Base-by-base conservation (phyloP, 1,140 invertebrate species). In the Trachymyrmex septentrionalis region DNA sequence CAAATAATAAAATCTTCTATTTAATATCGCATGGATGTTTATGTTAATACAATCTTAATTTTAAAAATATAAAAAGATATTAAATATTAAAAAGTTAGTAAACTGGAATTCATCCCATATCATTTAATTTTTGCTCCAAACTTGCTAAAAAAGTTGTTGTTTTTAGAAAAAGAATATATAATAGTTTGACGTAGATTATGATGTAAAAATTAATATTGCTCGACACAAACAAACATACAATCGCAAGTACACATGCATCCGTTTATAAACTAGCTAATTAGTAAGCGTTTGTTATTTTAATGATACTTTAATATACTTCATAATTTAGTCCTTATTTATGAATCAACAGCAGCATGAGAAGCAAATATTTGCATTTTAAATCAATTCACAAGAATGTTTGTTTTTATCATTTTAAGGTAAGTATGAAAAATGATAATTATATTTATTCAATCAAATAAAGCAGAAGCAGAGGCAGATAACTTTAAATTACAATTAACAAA, bases 391-490 rank as follows among this genome's bases (percentile, higher is more conserved):
- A 50, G 38, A 63, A 77, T 50, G 59, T 63, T 38, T 48, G 57
- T 27, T 21, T 12, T 63, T 61, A 30, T 0, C 34, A 34, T 5
- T 53, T 48, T n/a, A 66, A 78, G 44, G 10, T 44, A 53, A 66
- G 19, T 44, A 24, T 78, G 19, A 66, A 78, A 78, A 78, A 50
- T 30, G 38, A 10, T 78, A 78, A 78, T 78, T 6, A 21, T 61
- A 10, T 44, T 76, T 12, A 5, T 64, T 27, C 10, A 78, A 64
- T 57, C 38, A 44, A 48, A 78, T 2, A 61, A 77, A 48, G 6
- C 44, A 48, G 21, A 77, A 48, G 6, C 44, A 48, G 21, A 76
- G 21, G 44, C 12, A 48, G 10, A 50, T 30, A 7, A 30, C 1
- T 64, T 30, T 30, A 64, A 34, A 64, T 64, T 63, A 63, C 12